Conservation (phyloP, 2,797 vertebrate species). For the Danio albolineatus region DNA sequence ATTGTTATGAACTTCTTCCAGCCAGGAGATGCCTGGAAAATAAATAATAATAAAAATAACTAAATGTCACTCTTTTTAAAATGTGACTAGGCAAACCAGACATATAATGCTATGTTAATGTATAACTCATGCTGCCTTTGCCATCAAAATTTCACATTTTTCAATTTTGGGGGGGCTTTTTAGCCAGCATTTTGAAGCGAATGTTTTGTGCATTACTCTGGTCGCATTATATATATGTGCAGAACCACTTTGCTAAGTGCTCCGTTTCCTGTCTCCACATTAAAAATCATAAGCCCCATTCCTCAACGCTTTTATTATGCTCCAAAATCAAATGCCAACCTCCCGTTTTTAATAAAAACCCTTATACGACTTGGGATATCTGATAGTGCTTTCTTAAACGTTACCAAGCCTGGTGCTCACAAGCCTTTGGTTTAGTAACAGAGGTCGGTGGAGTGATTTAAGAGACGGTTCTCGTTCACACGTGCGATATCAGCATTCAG, state of each 20-base stretch:
- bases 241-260: conserved; percentile 32
- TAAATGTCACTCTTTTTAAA: conserved; percentile 19
- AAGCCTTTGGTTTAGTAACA: conserved; percentile 50
- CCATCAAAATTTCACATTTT: not conserved
- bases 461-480: conserved; percentile 18
- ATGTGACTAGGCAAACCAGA: conserved; percentile 24
- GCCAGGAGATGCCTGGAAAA: not conserved
- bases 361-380: conserved; percentile 37
- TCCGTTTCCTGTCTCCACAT: conserved; percentile 36
- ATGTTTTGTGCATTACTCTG: conserved; percentile 48
- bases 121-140: conserved; percentile 14
- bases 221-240: conserved; percentile 31
- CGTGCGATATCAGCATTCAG: conserved; percentile 53
- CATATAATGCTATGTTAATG: not conserved
- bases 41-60: not conserved
- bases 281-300: conserved; percentile 34
- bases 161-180: conserved; percentile 30
- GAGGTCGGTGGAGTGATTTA: conserved; percentile 57
- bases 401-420: conserved; percentile 24
- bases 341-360: conserved; percentile 56
- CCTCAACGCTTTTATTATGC: conserved; percentile 14
- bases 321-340: conserved; percentile 40
- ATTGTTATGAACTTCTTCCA: not conserved
- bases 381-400: conserved; percentile 47
- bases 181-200: conserved; percentile 18